Percentiles rank a stretch among this genome's conserved stretches.
Conservation (phyloP, 2,888 invertebrate species). For the Ectropis crepuscularia region DNA sequence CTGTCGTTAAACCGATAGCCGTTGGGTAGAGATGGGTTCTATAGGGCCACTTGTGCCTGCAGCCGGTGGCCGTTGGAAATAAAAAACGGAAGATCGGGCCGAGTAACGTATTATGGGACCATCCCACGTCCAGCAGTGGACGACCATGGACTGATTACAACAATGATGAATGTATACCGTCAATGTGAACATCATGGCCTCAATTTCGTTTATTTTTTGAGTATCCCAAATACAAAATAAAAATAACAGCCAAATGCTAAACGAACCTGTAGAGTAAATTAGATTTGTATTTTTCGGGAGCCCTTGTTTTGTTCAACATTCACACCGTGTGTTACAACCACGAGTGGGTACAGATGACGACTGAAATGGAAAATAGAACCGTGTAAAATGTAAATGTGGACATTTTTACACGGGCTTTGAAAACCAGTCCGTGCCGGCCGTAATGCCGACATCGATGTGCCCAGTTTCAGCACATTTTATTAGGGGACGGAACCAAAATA, state of each 20-base stretch:
- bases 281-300: constrained; percentile 5
- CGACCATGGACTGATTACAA: no score
- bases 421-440: constrained; percentile 13
- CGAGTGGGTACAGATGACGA: constrained; percentile 16
- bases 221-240: not conserved
- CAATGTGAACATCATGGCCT: no score
- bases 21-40: no score
- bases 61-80: no score
- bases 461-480: not conserved
- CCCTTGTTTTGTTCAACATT: constrained; percentile 16
- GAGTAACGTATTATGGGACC: no score
- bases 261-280: constrained; percentile 6
- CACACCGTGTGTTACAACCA: constrained; percentile 9
- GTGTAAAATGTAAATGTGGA: constrained; percentile 48
- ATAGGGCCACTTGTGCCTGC: no score
- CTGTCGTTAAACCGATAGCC: no score
- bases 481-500: no score
- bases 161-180: no score
- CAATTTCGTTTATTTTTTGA: not conserved
- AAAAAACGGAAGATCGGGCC: no score
- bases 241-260: not conserved
- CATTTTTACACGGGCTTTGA: constrained; percentile 39
- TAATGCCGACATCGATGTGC: constrained; percentile 7
- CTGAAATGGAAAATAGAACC: constrained; percentile 27
- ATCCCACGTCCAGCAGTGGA: no score